These are phyloP conservation scores for Elgaria multicarinata DNA, from an alignment of 2,113 vertebrate genomes.

Conservation along the genomic window DNA sequence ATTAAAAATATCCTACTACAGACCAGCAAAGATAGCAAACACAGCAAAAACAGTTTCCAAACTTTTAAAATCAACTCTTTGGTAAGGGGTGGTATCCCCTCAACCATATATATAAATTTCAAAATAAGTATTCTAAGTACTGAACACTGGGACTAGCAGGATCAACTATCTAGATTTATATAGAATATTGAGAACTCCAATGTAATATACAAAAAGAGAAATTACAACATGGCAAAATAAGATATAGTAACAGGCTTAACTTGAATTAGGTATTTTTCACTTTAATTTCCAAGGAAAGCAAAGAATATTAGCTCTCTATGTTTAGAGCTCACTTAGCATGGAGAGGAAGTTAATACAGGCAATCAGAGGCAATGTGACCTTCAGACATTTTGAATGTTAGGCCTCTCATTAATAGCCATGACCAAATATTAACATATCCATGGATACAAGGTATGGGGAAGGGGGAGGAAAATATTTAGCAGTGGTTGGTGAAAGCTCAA, in stretches of 20 bases:
- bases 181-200: background rate
- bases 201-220: constrained; percentile 2
- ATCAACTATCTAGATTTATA: constrained; percentile 24
- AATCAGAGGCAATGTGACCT: background rate
- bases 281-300: background rate
- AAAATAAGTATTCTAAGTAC: constrained; percentile 3
- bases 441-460: background rate
- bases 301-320: background rate
- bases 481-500: background rate
- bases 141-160: constrained; percentile 9
- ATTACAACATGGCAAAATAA: background rate
- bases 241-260: constrained; percentile 18
- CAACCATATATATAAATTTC: background rate
- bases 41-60: background rate
- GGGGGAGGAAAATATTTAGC: background rate
- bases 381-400: background rate
- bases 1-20: background rate
- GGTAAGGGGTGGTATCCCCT: background rate
- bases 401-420: background rate
- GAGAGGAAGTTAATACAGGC: background rate
- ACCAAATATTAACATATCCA: background rate
- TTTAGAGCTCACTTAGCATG: constrained; percentile 12
- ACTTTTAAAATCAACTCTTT: background rate
- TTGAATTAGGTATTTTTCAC: background rate
- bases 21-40: background rate